Base-by-base conservation (phyloP, 2,888 invertebrate species). In the Vesta saturnalis region DNA sequence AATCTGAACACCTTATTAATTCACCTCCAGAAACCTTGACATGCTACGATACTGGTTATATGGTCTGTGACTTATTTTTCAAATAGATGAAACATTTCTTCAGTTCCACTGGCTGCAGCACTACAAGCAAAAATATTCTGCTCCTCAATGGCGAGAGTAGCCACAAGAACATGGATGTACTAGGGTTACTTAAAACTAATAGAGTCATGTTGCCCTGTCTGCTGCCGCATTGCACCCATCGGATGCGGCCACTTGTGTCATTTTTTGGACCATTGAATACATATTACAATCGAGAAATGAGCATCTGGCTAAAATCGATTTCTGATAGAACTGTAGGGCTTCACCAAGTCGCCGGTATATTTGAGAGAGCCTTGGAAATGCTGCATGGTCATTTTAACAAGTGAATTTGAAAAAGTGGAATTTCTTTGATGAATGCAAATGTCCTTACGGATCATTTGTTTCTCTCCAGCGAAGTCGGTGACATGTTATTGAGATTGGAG, bases 171-270 rank as follows among this genome's bases (percentile, higher is more conserved):
- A 49, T 68, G 8, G 60, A 64, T 14, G 60, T 47, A 2, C 21
- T 60, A 43, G 1, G 21, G 21, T 59, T 60, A 59, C 47, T 46
- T 19, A 73, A 79, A 63, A 72, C 78, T 58, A 74, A 80, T 70
- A 75, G 76, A 14, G 74, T 81, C 19, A 72, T 79, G 22, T 60
- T 83, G 21, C 64, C 82, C n/a, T 80, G 77, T 60, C 73, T 81
- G 18, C 82, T 81, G 21, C 80, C 81, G 18, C 82, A 77, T 61
- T 77, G 75, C 64, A 79, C 77, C 10, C 75, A 80, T 60, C 60
- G 73, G 66, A 59, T 81, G 71, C 78, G 83, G 74, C 77, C 82
- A 60, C 72, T 80, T 60, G 78, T 79, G 2, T 62, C 70, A 10
- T 78, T 64, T 57, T 63, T 63, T 19, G 60, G 23, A 12, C 60